phyloP scores from a whole-genome alignment of 2,888 invertebrate genomes.

The Clanis bilineata region DNA sequence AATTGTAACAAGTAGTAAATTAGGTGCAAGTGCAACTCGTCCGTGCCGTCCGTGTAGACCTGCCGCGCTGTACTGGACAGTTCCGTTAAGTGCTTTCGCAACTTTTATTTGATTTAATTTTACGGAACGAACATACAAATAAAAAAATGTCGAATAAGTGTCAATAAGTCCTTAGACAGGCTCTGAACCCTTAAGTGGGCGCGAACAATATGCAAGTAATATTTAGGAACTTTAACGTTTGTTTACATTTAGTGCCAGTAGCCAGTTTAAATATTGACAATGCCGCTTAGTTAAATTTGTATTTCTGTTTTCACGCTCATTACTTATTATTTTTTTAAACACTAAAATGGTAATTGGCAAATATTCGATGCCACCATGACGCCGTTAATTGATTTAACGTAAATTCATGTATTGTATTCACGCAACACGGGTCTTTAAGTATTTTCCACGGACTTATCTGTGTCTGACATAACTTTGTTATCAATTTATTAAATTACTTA shows the following conservation, averaged over 20 bases:
- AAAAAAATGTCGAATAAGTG: neutral
- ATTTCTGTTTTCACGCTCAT: constrained; percentile 20
- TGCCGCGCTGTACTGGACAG: neutral
- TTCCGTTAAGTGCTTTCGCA: neutral
- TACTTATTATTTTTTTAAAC: neutral
- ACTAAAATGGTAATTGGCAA: constrained; percentile 21
- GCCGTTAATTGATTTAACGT: neutral
- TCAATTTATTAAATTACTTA: no score
- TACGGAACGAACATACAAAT: neutral
- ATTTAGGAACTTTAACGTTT: no score
- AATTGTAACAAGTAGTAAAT: neutral
- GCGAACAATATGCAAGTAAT: no score
- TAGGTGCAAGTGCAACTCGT: neutral
- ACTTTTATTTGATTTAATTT: neutral
- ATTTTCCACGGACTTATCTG: neutral
- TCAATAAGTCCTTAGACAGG: neutral
- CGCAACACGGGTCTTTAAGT: neutral
- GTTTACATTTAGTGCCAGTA: constrained; percentile 19
- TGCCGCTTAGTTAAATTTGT: constrained; percentile 20
- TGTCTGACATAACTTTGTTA: neutral
- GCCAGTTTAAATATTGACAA: constrained; percentile 33
- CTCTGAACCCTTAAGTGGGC: neutral
- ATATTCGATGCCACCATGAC: constrained; percentile 14
- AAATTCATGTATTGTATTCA: neutral
- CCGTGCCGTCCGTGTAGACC: neutral